A percentile compares a stretch with the other conserved stretches of the same genome.
Evolutionary conservation across 64 coral and sea anemone species (phyloP).

Genomic region (Actinia tenebrosa): DNA sequence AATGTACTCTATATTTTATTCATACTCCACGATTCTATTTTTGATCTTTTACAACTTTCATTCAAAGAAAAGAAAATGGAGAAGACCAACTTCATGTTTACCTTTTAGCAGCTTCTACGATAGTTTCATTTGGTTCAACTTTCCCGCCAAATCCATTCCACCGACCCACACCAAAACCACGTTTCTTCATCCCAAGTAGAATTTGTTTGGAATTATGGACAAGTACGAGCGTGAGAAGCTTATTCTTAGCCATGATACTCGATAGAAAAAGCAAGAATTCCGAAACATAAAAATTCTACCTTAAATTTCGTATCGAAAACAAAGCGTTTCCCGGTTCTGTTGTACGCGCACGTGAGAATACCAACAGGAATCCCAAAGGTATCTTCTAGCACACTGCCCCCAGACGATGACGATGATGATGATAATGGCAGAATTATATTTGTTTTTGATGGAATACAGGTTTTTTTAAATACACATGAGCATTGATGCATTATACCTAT

Average conservation of each 20-base stretch:
- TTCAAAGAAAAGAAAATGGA: neutral
- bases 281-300: neutral
- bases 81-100: neutral
- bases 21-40: neutral
- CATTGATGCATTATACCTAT: no score
- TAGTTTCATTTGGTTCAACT: slow-evolving; percentile 76
- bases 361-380: neutral
- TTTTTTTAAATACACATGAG: no score
- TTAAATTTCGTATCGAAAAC: no score
- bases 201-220: slow-evolving; percentile 58
- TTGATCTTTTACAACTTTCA: no score
- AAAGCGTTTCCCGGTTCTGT: no score
- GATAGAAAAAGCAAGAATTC: neutral
- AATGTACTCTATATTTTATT: no score
- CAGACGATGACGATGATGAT: no score
- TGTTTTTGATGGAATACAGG: no score
- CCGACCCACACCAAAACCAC: slow-evolving; percentile 87
- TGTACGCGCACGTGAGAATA: no score
- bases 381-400: no score
- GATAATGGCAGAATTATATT: no score
- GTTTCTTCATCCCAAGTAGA: slow-evolving; percentile 97
- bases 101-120: slow-evolving; percentile 66
- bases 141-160: slow-evolving; percentile 99
- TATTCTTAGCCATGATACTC: slow-evolving; percentile 60
- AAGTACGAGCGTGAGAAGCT: slow-evolving; percentile 68